A percentile compares a stretch with the other conserved stretches of the same genome.
phyloP scores from a whole-genome alignment of 2,113 vertebrate species.

The Orientallactaga bullata region DNA sequence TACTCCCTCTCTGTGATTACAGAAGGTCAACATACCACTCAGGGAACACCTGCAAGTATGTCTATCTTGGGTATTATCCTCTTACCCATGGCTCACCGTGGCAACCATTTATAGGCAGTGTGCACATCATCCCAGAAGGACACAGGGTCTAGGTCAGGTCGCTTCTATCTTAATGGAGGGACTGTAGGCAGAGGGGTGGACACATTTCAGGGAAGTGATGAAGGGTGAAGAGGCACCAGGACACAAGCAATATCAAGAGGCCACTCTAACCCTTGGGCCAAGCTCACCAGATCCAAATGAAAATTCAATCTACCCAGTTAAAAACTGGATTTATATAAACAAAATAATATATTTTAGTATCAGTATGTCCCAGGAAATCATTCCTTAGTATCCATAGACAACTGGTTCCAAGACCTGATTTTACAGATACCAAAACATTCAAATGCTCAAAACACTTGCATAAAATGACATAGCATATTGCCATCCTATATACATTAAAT shows the following conservation, averaged over 20 bases:
- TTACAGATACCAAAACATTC: background rate
- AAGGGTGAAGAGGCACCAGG: background rate
- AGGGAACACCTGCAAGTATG: background rate
- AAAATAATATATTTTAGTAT: background rate
- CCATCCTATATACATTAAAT: background rate
- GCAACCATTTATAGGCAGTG: accelerated
- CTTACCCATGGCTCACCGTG: background rate
- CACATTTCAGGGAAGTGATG: background rate
- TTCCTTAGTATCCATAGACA: background rate
- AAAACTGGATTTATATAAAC: background rate
- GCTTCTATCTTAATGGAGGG: too few relatives aligned
- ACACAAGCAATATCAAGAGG: background rate
- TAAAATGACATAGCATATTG: background rate
- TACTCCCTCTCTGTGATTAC: background rate
- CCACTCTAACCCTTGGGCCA: too few relatives aligned
- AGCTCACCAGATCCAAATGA: background rate
- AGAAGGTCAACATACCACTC: background rate
- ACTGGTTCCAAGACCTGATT: background rate
- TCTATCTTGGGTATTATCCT: background rate
- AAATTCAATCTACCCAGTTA: background rate
- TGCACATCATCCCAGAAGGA: background rate
- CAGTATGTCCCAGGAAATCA: background rate
- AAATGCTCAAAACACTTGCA: background rate
- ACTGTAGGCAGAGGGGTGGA: background rate
- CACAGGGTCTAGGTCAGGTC: background rate